Percentiles rank a stretch among this genome's conserved stretches.
phyloP scores from a whole-genome alignment of 2,797 vertebrate genomes.

The Tragelaphus eurycerus region DNA sequence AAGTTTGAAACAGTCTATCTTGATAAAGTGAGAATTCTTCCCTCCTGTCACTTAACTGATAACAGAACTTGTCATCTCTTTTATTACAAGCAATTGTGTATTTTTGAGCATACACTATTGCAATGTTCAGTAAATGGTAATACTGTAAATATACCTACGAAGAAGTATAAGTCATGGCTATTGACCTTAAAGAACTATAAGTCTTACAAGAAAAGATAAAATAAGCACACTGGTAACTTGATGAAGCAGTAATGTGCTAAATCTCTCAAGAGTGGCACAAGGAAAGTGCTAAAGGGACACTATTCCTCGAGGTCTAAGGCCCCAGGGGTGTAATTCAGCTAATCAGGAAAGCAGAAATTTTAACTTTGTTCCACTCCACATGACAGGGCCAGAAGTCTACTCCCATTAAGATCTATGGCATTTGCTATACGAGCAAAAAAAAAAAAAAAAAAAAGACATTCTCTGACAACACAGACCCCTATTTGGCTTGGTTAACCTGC shows the following conservation, averaged over 20 bases:
- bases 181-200: neutral
- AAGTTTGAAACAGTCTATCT: neutral
- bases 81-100: neutral
- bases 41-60: neutral
- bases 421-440: constrained; percentile 38
- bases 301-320: constrained; percentile 5
- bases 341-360: constrained; percentile 59
- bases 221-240: constrained; percentile 3
- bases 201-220: neutral
- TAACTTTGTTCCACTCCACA: constrained; percentile 54
- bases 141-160: neutral
- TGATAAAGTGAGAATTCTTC: neutral
- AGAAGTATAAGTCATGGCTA: neutral
- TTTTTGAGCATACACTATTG: neutral
- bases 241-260: neutral
- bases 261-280: constrained; percentile 30
- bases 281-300: constrained; percentile 52
- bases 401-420: constrained; percentile 64
- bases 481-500: constrained; percentile 83
- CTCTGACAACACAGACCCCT: constrained; percentile 77
- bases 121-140: neutral
- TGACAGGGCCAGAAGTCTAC: constrained; percentile 55
- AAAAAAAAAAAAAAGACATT: neutral
- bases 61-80: neutral
- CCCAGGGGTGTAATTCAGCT: constrained; percentile 54